Conservation (phyloP, 2,797 vertebrate species). For the Tympanoctomys barrerae region DNA sequence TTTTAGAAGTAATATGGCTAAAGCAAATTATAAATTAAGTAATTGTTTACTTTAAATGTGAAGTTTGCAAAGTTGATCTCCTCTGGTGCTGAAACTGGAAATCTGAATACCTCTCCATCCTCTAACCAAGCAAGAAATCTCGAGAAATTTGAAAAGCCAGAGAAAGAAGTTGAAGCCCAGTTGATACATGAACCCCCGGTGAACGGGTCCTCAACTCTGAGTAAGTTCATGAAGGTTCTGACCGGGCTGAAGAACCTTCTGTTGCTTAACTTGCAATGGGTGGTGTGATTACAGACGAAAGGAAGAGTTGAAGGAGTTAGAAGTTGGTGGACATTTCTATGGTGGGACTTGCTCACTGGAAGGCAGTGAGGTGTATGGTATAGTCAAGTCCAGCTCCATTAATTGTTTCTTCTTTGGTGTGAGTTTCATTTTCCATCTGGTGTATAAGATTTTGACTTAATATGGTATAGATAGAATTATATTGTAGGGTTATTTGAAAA, state of each 20-base stretch:
- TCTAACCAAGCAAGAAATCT: conserved; percentile 88
- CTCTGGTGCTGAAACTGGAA: conserved; percentile 87
- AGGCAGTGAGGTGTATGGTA: background rate
- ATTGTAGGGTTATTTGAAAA: conserved; percentile 39
- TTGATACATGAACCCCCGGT: conserved; percentile 89
- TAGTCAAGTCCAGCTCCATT: conserved; percentile 9
- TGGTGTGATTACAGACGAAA: background rate
- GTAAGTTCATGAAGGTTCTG: conserved; percentile 82
- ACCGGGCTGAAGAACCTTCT: background rate
- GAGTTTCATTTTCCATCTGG: conserved; percentile 32
- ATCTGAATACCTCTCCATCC: conserved; percentile 83
- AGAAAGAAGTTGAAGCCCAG: conserved; percentile 89
- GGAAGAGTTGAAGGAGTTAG: background rate
- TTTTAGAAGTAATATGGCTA: background rate
- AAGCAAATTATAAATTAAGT: conserved; percentile 50
- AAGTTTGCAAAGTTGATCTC: conserved; percentile 88
- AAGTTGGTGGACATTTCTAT: background rate
- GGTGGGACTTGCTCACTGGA: background rate
- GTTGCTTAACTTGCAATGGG: conserved; percentile 39
- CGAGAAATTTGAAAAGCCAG: conserved; percentile 89
- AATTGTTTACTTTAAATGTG: conserved; percentile 77
- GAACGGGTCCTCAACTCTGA: conserved; percentile 85
- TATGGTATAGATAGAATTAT: background rate
- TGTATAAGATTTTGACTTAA: conserved; percentile 25
- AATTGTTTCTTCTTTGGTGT: conserved; percentile 1